These are phyloP conservation scores for Anastatus disparis DNA, from an alignment of 1,140 invertebrate species.

Conservation along the genomic window DNA sequence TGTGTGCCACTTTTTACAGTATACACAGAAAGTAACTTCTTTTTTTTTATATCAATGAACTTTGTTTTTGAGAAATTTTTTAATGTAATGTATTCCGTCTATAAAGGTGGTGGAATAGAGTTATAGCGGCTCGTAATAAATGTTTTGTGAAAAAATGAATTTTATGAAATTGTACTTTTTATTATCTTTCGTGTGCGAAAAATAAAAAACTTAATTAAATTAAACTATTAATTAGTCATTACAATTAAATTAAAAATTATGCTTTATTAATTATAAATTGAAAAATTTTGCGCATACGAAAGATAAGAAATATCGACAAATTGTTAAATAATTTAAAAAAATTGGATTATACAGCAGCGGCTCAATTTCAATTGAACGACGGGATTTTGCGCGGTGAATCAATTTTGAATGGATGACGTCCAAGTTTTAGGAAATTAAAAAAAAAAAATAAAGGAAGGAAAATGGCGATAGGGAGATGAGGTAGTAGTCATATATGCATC, in stretches of 20 bases:
- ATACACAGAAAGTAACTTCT: no score
- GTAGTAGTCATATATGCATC: constrained; percentile 63
- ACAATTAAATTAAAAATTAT: no score
- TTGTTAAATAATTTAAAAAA: no score
- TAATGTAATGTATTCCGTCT: constrained; percentile 3
- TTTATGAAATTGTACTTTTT: constrained; percentile 23
- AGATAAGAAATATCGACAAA: neutral
- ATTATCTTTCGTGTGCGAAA: constrained; percentile 43
- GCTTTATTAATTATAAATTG: neutral
- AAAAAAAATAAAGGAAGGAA: constrained; percentile 40
- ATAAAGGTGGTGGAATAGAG: constrained; percentile 33
- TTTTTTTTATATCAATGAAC: no score
- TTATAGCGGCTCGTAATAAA: constrained; percentile 45
- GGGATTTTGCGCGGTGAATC: no score
- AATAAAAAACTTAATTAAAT: no score
- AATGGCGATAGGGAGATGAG: constrained; percentile 37
- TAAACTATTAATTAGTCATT: no score
- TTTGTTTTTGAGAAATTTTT: no score
- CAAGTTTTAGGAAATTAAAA: neutral
- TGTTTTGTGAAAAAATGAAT: constrained; percentile 34
- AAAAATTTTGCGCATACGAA: neutral
- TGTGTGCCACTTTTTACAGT: no score
- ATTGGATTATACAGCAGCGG: neutral
- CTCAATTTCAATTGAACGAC: no score
- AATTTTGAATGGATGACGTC: neutral